A percentile compares a stretch with the other conserved stretches of the same genome.
Conservation (phyloP, 2,888 invertebrate genomes). For the Heliconius ethilla region DNA sequence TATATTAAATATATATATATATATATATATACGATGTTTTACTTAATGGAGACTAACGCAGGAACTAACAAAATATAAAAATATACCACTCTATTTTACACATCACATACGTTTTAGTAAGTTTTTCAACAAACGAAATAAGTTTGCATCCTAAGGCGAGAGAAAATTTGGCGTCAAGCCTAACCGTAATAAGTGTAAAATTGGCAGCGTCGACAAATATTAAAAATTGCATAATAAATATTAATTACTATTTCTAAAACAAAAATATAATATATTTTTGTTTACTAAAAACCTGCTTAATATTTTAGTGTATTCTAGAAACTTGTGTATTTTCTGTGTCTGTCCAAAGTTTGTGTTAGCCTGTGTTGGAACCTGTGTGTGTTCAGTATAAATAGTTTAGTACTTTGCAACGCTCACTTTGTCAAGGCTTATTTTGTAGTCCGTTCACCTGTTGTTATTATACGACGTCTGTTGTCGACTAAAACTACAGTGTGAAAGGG, state of each 20-base stretch:
- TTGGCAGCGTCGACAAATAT: conserved; percentile 39
- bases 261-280: conserved; percentile 18
- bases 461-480: not conserved
- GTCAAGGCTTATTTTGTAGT: conserved; percentile 22
- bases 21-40: no score
- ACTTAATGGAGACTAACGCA: no score
- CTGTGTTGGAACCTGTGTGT: conserved; percentile 3
- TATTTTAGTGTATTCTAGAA: not conserved
- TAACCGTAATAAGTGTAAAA: conserved; percentile 42
- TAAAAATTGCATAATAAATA: no score
- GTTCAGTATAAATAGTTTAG: conserved; percentile 15
- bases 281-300: not conserved
- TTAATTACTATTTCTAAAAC: no score
- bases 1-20: no score
- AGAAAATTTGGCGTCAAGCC: conserved; percentile 39
- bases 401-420: conserved; percentile 20
- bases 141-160: not conserved
- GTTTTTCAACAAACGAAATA: conserved; percentile 5
- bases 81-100: not conserved
- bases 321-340: not conserved
- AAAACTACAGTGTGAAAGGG: not conserved
- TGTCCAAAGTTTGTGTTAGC: conserved; percentile 5
- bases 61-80: no score
- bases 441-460: conserved; percentile 17
- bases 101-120: conserved; percentile 7